Conservation (phyloP, 2,113 vertebrate species). For the Serilophus lunatus region DNA sequence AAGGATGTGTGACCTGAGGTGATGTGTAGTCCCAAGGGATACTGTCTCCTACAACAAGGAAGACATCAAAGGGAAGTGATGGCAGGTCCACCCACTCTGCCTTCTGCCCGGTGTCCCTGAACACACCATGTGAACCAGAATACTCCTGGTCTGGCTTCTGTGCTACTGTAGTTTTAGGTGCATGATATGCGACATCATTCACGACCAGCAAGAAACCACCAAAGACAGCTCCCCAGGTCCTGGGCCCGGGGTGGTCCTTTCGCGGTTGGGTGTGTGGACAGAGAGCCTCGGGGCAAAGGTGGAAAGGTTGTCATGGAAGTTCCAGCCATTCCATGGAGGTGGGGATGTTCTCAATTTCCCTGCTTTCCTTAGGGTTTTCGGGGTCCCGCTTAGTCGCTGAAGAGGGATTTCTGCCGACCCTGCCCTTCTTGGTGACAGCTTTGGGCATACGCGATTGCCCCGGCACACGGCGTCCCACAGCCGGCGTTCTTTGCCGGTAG, state of each 20-base stretch:
- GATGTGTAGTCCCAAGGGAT: not conserved
- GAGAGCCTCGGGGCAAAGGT: rapidly evolving
- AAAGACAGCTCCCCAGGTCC: rapidly evolving
- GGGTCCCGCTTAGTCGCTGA: rapidly evolving
- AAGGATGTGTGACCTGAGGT: not conserved
- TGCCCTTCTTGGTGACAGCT: not conserved
- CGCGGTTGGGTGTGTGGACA: rapidly evolving
- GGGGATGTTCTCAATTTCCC: not conserved
- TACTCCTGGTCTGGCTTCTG: not conserved
- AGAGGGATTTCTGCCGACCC: rapidly evolving
- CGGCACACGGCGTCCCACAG: not conserved
- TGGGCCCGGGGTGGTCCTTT: not conserved
- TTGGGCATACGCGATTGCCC: not conserved
- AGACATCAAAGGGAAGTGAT: not conserved
- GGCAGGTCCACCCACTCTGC: not conserved
- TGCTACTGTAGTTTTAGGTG: not conserved
- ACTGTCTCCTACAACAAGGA: not conserved
- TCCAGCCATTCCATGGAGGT: not conserved
- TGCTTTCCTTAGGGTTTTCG: not conserved
- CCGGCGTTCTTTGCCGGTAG: not conserved
- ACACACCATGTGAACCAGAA: not conserved
- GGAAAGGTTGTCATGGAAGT: not conserved
- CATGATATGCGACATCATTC: not conserved
- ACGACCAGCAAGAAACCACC: not conserved
- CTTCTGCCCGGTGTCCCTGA: not conserved